phyloP scores from a whole-genome alignment of 2,113 vertebrate species.

The Arvicanthis niloticus region DNA sequence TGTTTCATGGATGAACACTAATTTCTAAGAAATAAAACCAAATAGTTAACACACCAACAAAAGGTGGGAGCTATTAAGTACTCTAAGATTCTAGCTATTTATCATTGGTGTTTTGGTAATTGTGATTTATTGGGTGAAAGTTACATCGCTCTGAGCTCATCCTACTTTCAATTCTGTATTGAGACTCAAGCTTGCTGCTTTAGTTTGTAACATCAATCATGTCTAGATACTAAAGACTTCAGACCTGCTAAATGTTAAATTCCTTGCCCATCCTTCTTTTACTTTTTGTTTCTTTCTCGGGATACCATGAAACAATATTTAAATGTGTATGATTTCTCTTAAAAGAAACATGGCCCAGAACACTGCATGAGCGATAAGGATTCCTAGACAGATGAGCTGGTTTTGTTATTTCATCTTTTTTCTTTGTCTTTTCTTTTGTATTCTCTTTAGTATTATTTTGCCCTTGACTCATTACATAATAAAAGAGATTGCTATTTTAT shows the following conservation, averaged over 20 bases:
- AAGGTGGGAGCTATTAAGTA: slow-evolving; percentile 67
- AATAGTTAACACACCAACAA: slow-evolving; percentile 26
- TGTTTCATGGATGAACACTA: background rate
- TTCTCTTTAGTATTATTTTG: background rate
- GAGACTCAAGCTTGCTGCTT: slow-evolving; percentile 51
- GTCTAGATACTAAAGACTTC: slow-evolving; percentile 41
- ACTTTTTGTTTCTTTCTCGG: slow-evolving; percentile 57
- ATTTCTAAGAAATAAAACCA: background rate
- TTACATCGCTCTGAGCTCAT: slow-evolving; percentile 67
- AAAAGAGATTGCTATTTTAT: background rate
- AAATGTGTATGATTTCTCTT: background rate
- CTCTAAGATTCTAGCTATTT: slow-evolving; percentile 70
- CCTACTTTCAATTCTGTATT: slow-evolving; percentile 55
- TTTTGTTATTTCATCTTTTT: background rate
- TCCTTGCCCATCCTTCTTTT: background rate
- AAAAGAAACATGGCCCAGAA: background rate
- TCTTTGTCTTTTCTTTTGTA: too few species aligned
- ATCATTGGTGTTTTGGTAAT: slow-evolving; percentile 77
- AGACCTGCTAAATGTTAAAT: slow-evolving; percentile 8
- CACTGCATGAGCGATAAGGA: background rate
- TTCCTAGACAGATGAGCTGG: background rate
- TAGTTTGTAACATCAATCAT: slow-evolving; percentile 75
- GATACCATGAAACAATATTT: background rate
- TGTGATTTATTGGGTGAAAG: slow-evolving; percentile 77
- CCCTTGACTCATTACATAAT: background rate